Conservation (phyloP, 1,140 invertebrate species). For the Campodea augens region DNA sequence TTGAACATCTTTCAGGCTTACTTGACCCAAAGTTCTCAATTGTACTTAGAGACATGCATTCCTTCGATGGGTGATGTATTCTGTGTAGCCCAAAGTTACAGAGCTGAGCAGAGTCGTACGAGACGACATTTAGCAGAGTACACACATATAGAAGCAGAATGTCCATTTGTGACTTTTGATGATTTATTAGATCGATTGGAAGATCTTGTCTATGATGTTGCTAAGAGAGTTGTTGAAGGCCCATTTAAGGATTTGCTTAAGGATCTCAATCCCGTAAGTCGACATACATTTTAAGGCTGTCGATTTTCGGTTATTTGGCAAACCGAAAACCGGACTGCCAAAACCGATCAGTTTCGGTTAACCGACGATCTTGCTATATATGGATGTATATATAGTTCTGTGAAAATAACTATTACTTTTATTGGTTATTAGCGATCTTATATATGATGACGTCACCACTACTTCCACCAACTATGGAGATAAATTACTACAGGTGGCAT, state of each 20-base stretch:
- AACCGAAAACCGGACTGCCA: too few relatives aligned
- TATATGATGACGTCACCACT: slow-evolving; percentile 2
- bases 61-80: slow-evolving; percentile 91
- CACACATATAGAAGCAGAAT: slow-evolving; percentile 92
- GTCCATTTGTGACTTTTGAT: slow-evolving; percentile 85
- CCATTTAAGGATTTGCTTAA: slow-evolving; percentile 60
- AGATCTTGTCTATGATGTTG: slow-evolving; percentile 89
- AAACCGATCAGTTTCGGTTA: too few relatives aligned
- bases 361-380: too few relatives aligned
- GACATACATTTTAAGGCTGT: too few relatives aligned
- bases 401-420: too few relatives aligned
- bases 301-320: too few relatives aligned
- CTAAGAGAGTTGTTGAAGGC: slow-evolving; percentile 72
- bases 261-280: slow-evolving; percentile 69
- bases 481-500: too few relatives aligned
- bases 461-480: background rate
- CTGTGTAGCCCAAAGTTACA: slow-evolving; percentile 92
- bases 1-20: too few relatives aligned
- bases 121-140: slow-evolving; percentile 94
- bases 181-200: slow-evolving; percentile 79
- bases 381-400: too few relatives aligned
- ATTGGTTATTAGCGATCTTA: too few relatives aligned
- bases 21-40: slow-evolving; percentile 92
- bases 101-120: slow-evolving; percentile 92
- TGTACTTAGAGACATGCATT: slow-evolving; percentile 95